Base-by-base conservation (phyloP, 1,140 invertebrate species). In the Stegodyphus dumicola region DNA sequence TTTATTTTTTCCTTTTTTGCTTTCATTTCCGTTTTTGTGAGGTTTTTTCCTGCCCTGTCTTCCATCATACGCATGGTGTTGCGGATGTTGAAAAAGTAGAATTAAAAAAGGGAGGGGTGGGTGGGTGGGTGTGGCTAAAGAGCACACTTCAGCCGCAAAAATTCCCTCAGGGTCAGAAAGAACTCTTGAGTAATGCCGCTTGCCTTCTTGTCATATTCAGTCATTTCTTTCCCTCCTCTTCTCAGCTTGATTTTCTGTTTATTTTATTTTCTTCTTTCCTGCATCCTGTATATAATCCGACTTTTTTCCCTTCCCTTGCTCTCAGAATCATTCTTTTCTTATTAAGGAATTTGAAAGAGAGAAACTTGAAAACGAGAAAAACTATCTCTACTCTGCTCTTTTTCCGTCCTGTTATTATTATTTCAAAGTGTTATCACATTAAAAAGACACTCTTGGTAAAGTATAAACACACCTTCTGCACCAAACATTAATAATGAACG, bases 121-220 rank as follows among this genome's bases (percentile, higher is more conserved):
- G 15, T 60, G n/a, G n/a, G 9, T 15, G 9, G 1, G 65, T 7
- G 17, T 15, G 7, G 13, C 65, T 67, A 15, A 67, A 67, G 15
- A 67, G 65, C 65, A 9, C 10, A 67, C 65, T 17, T 67, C 65
- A 67, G 65, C 65, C 65, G n/a, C 65, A 67, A 67, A 67, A 67
- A 67, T 17, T 67, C 65, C 65, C 65, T 15, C 17, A 17, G 65
- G 65, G 11, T 67, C 15, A 17, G 17, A 13, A 7, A 13, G n/a
- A 67, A 18, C 65, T 67, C 65, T 67, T 67, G 17, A 67, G 17
- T 67, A n/a, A 67, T 67, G 17, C 65, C 6, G 10, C 65, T 18
- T 67, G 13, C 65, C 65, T 67, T 67, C 65, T 67, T 67, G 65
- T 67, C 65, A 67, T 67, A 67, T 18, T 67, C 65, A 67, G 65